Evolutionary conservation across 2,113 vertebrate species (phyloP).

Genomic region (Neogobius melanostomus): DNA sequence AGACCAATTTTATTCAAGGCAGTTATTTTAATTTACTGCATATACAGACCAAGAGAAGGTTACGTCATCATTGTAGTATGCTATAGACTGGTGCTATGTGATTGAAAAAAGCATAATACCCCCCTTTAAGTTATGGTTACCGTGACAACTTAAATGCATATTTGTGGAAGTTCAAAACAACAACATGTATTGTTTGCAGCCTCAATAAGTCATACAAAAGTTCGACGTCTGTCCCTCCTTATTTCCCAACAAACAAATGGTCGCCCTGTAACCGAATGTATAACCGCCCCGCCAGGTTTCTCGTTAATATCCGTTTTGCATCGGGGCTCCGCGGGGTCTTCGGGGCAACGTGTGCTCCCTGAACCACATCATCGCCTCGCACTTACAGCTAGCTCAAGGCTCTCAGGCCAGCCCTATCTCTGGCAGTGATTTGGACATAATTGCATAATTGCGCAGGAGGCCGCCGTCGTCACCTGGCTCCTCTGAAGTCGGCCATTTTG

Average conservation of each 20-base stretch:
- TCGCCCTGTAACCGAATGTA: slow-evolving; percentile 27
- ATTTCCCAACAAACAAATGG: neutral
- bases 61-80: too few relatives aligned
- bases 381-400: slow-evolving; percentile 40
- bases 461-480: slow-evolving; percentile 35
- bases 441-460: slow-evolving; percentile 64
- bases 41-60: too few relatives aligned
- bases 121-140: too few relatives aligned
- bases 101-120: too few relatives aligned
- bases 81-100: too few relatives aligned
- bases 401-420: slow-evolving; percentile 40
- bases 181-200: too few relatives aligned
- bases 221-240: neutral
- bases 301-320: slow-evolving; percentile 31
- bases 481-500: slow-evolving; percentile 50
- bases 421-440: slow-evolving; percentile 68
- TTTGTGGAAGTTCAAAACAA: too few relatives aligned
- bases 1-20: too few relatives aligned
- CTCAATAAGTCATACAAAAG: too few relatives aligned
- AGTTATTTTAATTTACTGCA: too few relatives aligned
- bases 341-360: slow-evolving; percentile 40
- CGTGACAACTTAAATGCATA: too few relatives aligned
- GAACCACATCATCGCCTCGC: slow-evolving; percentile 54
- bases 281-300: slow-evolving; percentile 23
- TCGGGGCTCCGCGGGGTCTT: slow-evolving; percentile 25